phyloP scores from a whole-genome alignment of 2,797 vertebrate genomes.

The Acipenser ruthenus region DNA sequence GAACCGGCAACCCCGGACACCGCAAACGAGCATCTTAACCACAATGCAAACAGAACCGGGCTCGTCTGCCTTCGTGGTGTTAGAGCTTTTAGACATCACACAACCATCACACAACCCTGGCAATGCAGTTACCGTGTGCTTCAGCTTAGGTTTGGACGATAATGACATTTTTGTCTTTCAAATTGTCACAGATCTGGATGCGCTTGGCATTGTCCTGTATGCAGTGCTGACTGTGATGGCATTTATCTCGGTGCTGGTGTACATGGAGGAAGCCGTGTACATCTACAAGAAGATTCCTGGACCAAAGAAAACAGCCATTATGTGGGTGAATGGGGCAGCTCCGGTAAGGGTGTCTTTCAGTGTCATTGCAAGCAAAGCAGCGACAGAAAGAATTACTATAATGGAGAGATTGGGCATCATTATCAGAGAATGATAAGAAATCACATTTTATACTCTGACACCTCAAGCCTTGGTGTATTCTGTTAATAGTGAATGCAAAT shows the following conservation, averaged over 20 bases:
- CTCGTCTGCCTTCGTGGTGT: not conserved
- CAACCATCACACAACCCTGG: no score
- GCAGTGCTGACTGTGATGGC: conserved; percentile 75
- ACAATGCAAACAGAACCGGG: not conserved
- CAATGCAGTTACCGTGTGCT: not conserved
- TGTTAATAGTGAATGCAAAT: not conserved
- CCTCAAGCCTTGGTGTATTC: not conserved
- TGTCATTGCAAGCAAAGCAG: not conserved
- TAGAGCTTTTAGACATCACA: not conserved
- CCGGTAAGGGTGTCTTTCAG: conserved; percentile 55
- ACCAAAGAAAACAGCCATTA: conserved; percentile 70
- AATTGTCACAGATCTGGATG: conserved; percentile 59
- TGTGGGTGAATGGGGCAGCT: conserved; percentile 80
- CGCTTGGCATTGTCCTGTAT: conserved; percentile 67
- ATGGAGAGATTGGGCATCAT: not conserved
- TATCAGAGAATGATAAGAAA: not conserved
- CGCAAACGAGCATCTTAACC: not conserved
- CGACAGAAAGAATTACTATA: no score
- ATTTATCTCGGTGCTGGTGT: conserved; percentile 59
- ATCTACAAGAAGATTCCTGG: conserved; percentile 68
- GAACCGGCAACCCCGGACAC: no score
- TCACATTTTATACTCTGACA: not conserved
- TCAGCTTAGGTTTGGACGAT: not conserved
- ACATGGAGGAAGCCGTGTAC: conserved; percentile 73
- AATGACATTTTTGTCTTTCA: conserved; percentile 6